Evolutionary conservation across 2,113 vertebrate species (phyloP), one percentile per base, ranked within the genome.

Genomic region (Oreochromis aureus): DNA sequence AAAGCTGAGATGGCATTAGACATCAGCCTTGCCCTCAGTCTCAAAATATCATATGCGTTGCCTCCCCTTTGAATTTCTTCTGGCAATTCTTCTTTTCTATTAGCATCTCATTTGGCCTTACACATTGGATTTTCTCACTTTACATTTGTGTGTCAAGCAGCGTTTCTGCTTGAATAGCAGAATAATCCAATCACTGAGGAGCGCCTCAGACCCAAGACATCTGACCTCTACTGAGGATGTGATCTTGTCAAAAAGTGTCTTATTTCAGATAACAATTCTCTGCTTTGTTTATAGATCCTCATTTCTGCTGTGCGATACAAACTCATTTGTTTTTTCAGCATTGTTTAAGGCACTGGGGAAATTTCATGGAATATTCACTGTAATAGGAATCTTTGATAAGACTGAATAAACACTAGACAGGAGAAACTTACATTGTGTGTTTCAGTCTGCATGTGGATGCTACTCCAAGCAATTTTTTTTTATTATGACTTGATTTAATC

Each of bases 151-250:
- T 92, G 91, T 87, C 93, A 89, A 91, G 86, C 86, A 81, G 46
- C 30, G 81, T 90, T 95, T 93, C 87, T 90, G 95, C 95, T 94
- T 92, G 90, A 93, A 89, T 92, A 90, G 94, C 92, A 92, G 90
- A 93, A 93, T 95, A 94, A 96, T 95, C 91, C 91, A 94, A 95
- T 95, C 91, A 95, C 83, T 4, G 34, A 61, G 69, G 59, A 91
- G 84, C 39, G 88, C 90, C 76, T 91, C 85, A 93, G 84, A 93
- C 88, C 87, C 84, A 27, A 86, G 89, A 94, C 92, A 93, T 95
- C 92, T 95, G 95, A 96, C 92, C 94, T 93, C 92, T 73, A 56
- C 83, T 73, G 89, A 91, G 90, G 93, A 94, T 86, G 80, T 82
- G 87, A 91, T 94, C 89, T 90, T 86, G 92, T 93, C 92, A 92